A percentile compares a stretch with the other conserved stretches of the same genome.
Evolutionary conservation across 2,113 vertebrate species (phyloP).

Genomic region (Osmerus eperlanus): DNA sequence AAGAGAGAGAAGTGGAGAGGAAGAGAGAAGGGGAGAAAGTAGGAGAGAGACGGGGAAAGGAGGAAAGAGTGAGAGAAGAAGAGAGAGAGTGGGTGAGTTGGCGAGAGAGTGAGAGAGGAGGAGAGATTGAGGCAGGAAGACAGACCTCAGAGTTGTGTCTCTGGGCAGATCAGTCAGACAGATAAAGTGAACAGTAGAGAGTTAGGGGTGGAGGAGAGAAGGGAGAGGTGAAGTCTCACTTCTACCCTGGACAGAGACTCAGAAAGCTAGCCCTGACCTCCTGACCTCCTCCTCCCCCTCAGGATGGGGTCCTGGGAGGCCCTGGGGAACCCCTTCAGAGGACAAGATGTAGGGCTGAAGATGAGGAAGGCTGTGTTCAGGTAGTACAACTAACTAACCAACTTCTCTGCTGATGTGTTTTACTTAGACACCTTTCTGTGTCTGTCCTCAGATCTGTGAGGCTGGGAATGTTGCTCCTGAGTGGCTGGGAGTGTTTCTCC

Average conservation of each 20-base stretch:
- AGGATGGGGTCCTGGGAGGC: slow-evolving; percentile 34
- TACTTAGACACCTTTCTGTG: not conserved
- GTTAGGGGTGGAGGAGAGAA: too few relatives aligned
- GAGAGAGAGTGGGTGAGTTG: not conserved
- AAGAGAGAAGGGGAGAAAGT: not conserved
- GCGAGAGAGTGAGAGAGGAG: not conserved
- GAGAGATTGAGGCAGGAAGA: not conserved
- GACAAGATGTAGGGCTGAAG: slow-evolving; percentile 50
- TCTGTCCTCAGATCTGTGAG: not conserved
- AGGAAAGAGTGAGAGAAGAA: not conserved
- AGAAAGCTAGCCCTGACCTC: slow-evolving; percentile 32
- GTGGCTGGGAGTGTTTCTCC: not conserved
- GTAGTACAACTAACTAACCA: slow-evolving; percentile 54
- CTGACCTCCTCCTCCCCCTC: slow-evolving; percentile 25
- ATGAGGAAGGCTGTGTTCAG: slow-evolving; percentile 68
- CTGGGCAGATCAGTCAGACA: too few relatives aligned
- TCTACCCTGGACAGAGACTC: not conserved
- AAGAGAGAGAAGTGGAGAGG: slow-evolving; percentile 8
- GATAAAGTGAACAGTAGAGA: too few relatives aligned
- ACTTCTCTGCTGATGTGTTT: not conserved
- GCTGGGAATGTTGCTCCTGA: not conserved
- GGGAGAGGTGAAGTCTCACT: too few relatives aligned
- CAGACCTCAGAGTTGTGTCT: not conserved
- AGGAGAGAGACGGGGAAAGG: not conserved
- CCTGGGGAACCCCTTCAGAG: slow-evolving; percentile 32